Base-by-base conservation (phyloP, 2,113 vertebrate genomes). In the Rynchops niger region DNA sequence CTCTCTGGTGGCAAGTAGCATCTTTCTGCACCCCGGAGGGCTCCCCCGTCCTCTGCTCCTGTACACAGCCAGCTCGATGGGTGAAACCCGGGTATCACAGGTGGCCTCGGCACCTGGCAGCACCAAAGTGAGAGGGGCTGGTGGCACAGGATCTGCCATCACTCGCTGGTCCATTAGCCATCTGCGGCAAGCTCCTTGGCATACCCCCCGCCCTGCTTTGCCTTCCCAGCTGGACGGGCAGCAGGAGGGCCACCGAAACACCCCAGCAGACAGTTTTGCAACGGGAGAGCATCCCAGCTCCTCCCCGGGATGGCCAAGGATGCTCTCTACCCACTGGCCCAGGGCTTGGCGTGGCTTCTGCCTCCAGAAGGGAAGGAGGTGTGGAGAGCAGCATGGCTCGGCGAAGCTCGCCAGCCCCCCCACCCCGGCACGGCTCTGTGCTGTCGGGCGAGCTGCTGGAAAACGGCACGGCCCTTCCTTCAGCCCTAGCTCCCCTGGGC, bases 161-260 rank as follows among this genome's bases (percentile, higher is more conserved):
- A 0, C 12, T 63, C 0, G 0, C 25, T 27, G 59, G 15, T 20
- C 32, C 32, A 1, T 18, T 45, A 59, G 30, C 22, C 8, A 38
- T 2, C 49, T 36, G 27, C 27, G 25, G 30, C 0, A 0, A 32
- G n/a, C 27, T 89, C 61, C 49, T 23, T 47, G 56, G 21, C 32
- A 7, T 66, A 43, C 12, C 30, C 6, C 3, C 4, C 0, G 2
- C 4, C 0, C 15, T 6, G 5, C 55, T n/a, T 20, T 47, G 38
- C 65, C 25, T 36, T 36, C 58, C n/a, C n/a, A 47, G 21, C 38
- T 21, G 58, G 30, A 25, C 12, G 15, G 21, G 20, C 1, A 5
- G 34, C 52, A 61, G 72, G 43, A 58, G 19, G 7, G 40, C 15
- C 22, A 23, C 58, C 0, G 1, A 70, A 78, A 49, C 16, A 36